A percentile compares a stretch with the other conserved stretches of the same genome.
Conservation (phyloP, 1,140 invertebrate genomes). For the Scaptodrosophila lebanonensis region DNA sequence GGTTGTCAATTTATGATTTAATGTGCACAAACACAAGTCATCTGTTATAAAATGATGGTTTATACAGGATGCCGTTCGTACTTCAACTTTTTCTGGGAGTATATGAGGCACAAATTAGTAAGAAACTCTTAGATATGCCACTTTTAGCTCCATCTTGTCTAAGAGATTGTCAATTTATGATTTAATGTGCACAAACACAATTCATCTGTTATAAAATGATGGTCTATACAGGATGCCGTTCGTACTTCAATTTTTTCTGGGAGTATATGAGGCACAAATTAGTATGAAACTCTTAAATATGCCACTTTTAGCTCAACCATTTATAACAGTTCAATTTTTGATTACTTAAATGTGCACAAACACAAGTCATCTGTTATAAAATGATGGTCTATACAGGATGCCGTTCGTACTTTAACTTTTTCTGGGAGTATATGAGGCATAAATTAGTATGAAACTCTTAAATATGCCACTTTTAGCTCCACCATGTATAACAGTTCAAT, state of each 20-base stretch:
- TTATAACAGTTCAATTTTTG: neutral
- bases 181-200: neutral
- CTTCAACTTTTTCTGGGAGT: neutral
- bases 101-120: neutral
- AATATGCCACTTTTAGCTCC: conserved; percentile 55
- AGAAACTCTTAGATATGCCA: neutral
- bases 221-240: conserved; percentile 3
- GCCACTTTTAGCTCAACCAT: conserved; percentile 33
- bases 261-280: conserved; percentile 29
- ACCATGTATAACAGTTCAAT: neutral
- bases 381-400: conserved; percentile 43
- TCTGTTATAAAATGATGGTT: too few species aligned
- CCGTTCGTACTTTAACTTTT: conserved; percentile 34
- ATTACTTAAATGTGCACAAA: conserved; percentile 23
- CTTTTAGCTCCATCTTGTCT: neutral
- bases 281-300: neutral
- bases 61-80: neutral
- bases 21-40: neutral
- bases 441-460: neutral
- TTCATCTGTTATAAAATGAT: conserved; percentile 1
- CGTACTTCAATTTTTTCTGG: neutral
- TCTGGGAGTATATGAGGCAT: conserved; percentile 53
- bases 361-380: conserved; percentile 44
- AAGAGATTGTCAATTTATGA: too few species aligned
- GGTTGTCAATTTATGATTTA: neutral